Conservation (phyloP, 2,113 vertebrate genomes). For the Bagarius yarrelli region DNA sequence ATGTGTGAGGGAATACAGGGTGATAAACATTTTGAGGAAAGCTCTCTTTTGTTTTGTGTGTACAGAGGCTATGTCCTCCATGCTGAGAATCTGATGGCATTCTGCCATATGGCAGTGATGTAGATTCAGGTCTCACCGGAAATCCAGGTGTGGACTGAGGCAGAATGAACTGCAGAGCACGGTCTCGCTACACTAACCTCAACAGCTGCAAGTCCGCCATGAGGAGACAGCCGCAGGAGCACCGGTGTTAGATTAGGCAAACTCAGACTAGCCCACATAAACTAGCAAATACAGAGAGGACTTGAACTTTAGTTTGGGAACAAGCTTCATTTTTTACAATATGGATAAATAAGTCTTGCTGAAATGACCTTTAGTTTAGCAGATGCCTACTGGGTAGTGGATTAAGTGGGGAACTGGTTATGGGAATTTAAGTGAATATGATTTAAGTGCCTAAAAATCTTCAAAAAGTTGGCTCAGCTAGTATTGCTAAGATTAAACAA, state of each 20-base stretch:
- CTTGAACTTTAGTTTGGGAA: constrained; percentile 22
- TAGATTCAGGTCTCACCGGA: constrained; percentile 33
- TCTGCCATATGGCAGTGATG: constrained; percentile 46
- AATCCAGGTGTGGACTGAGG: constrained; percentile 50
- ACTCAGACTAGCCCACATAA: constrained; percentile 30
- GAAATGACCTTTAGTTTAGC: constrained; percentile 10
- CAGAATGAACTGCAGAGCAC: constrained; percentile 17
- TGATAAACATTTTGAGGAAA: not conserved
- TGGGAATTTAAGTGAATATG: not conserved
- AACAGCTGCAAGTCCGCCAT: constrained; percentile 42
- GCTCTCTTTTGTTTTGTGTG: not conserved
- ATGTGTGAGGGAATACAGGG: not conserved
- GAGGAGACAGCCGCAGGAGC: constrained; percentile 26
- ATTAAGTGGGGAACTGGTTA: not conserved
- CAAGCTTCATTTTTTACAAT: constrained; percentile 19
- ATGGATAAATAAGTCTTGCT: constrained; percentile 21
- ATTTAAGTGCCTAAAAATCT: not conserved
- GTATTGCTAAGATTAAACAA: not conserved
- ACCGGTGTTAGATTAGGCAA: constrained; percentile 48
- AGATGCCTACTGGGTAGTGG: constrained; percentile 2
- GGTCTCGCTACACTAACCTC: not conserved
- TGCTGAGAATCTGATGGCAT: constrained; percentile 41
- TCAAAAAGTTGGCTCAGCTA: not conserved
- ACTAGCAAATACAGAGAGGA: constrained; percentile 24
- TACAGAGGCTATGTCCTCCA: constrained; percentile 5